A percentile compares a stretch with the other conserved stretches of the same genome.
These are phyloP conservation scores for Thrips palmi DNA, from an alignment of 1,140 invertebrate genomes.

Conservation along the genomic window DNA sequence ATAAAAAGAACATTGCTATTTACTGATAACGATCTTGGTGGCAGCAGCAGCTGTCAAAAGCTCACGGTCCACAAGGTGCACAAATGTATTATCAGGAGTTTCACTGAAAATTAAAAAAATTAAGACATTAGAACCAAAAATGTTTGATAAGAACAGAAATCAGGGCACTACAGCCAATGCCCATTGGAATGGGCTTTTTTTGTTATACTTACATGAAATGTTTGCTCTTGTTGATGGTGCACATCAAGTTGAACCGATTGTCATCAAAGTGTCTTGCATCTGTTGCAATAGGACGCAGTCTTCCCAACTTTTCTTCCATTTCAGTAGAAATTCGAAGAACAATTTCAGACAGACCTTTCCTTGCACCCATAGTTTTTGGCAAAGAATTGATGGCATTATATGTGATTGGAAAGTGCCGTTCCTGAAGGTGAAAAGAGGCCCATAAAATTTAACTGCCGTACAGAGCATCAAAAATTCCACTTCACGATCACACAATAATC, in stretches of 20 bases:
- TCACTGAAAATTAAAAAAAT: no score
- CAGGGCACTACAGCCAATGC: conserved; percentile 30
- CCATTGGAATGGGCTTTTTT: conserved; percentile 29
- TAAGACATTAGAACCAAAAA: no score
- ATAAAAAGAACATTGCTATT: no score
- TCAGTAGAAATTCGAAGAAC: conserved; percentile 21
- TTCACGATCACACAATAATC: no score
- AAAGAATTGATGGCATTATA: conserved; percentile 13
- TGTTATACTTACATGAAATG: conserved; percentile 19
- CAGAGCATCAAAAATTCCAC: no score
- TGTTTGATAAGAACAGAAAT: no score
- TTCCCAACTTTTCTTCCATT: conserved; percentile 38
- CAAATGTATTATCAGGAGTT: no score
- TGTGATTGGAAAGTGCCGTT: conserved; percentile 16
- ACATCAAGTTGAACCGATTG: no score
- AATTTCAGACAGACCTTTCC: conserved; percentile 2
- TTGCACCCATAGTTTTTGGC: conserved; percentile 12
- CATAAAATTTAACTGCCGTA: not conserved
- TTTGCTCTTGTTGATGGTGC: conserved; percentile 15
- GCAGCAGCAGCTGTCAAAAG: no score
- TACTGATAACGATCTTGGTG: no score
- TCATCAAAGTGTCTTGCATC: no score
- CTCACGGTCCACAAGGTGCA: no score
- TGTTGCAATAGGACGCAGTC: conserved; percentile 33
- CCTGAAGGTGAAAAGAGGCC: conserved; percentile 2